Evolutionary conservation across 1,140 invertebrate genomes (phyloP).

Genomic region (Fopius arisanus): DNA sequence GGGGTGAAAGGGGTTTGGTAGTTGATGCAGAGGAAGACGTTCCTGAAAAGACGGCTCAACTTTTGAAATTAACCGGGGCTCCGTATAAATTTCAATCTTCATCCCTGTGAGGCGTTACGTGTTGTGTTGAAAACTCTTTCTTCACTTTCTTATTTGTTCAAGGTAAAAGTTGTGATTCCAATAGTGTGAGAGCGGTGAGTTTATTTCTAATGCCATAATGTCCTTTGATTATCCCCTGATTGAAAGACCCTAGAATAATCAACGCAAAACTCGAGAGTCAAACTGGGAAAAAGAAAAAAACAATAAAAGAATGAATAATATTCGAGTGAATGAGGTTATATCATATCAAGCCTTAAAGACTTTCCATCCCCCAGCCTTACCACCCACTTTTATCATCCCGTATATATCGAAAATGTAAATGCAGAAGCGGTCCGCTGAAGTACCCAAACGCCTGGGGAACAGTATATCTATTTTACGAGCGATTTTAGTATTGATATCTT

Average conservation of each 20-base stretch:
- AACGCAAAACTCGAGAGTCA: too few species aligned
- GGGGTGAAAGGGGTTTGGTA: conserved; percentile 12
- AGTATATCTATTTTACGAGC: conserved; percentile 50
- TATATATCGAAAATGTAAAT: conserved; percentile 57
- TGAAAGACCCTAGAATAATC: not conserved
- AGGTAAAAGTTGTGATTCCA: not conserved
- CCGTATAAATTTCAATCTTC: conserved; percentile 41
- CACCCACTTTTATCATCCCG: conserved; percentile 50
- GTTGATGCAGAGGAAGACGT: not conserved
- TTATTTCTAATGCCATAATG: not conserved
- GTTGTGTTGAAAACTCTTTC: conserved; percentile 5
- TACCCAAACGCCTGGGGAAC: conserved; percentile 9
- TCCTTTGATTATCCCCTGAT: not conserved
- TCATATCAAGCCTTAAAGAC: not conserved
- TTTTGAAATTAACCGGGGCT: conserved; percentile 53
- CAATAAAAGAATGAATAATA: not conserved
- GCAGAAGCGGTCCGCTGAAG: conserved; percentile 37
- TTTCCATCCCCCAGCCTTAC: not conserved
- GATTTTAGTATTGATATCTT: conserved; percentile 55
- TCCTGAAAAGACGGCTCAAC: conserved; percentile 40
- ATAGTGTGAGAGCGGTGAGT: not conserved
- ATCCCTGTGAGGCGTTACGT: not conserved
- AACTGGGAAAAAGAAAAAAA: not conserved
- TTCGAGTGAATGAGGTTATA: not conserved
- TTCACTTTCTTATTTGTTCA: conserved; percentile 3